A percentile compares a stretch with the other conserved stretches of the same genome.
Conservation (phyloP, 2,888 invertebrate genomes). For the Hyalella azteca region DNA sequence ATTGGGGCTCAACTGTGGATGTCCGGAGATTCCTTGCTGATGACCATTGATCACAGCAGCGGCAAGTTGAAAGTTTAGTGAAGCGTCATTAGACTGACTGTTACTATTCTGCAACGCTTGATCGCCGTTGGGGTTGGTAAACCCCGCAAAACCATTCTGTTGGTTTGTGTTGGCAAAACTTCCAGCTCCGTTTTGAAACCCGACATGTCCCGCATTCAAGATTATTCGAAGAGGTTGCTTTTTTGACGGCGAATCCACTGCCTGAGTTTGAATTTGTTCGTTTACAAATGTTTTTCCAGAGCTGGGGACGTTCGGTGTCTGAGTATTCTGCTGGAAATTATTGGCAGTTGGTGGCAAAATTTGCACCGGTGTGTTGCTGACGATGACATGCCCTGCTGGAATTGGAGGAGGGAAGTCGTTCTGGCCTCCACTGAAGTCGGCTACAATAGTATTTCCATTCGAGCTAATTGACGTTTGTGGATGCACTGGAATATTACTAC, state of each 20-base stretch:
- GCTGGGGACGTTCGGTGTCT: neutral
- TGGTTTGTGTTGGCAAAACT: neutral
- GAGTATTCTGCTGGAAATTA: neutral
- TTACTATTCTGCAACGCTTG: neutral
- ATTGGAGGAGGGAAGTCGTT: too few species aligned
- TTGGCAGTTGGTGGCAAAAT: neutral
- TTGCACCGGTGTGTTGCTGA: neutral
- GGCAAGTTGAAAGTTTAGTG: neutral
- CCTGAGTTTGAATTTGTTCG: neutral
- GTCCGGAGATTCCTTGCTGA: neutral
- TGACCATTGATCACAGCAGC: neutral
- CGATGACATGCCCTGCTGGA: neutral
- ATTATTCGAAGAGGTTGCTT: slow-evolving; percentile 3
- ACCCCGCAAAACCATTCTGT: neutral
- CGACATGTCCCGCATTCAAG: slow-evolving; percentile 6
- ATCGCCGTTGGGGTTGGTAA: neutral
- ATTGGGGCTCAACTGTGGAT: neutral
- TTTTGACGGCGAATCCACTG: neutral
- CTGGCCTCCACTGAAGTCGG: neutral
- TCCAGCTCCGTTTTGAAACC: too few species aligned
- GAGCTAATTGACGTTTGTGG: neutral
- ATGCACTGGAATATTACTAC: neutral
- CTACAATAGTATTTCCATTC: neutral
- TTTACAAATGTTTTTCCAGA: neutral
- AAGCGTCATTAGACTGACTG: neutral